These are phyloP conservation scores for Sebastes matsubarae DNA, from an alignment of 2,797 vertebrate genomes.

Conservation along the genomic window DNA sequence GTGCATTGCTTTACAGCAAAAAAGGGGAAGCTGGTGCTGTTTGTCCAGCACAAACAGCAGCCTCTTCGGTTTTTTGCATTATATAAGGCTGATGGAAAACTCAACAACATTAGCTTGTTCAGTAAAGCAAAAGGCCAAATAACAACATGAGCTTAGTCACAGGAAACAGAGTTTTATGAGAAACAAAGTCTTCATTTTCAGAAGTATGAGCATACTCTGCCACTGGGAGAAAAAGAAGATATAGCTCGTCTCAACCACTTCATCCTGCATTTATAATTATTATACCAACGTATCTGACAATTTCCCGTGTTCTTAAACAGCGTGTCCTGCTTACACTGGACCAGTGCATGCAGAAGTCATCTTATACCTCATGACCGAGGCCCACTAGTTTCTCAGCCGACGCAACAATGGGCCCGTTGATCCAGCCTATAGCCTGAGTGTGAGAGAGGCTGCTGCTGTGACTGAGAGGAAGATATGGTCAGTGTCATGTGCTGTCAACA, in stretches of 20 bases:
- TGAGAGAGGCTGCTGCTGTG: slow-evolving; percentile 26
- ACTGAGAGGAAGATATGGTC: slow-evolving; percentile 41
- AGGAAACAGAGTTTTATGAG: background rate
- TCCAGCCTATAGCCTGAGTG: slow-evolving; percentile 42
- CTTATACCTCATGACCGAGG: slow-evolving; percentile 61
- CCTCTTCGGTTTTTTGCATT: background rate
- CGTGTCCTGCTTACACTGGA: background rate
- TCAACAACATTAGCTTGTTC: background rate
- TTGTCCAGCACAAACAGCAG: background rate
- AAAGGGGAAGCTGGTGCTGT: background rate
- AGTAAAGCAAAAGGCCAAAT: slow-evolving; percentile 1
- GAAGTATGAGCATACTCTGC: background rate
- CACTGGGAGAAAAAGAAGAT: background rate
- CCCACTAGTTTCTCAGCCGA: slow-evolving; percentile 25
- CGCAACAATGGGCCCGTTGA: slow-evolving; percentile 67
- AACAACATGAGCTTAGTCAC: background rate
- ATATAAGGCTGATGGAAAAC: slow-evolving; percentile 6
- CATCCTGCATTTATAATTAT: background rate
- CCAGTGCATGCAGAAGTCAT: slow-evolving; percentile 25
- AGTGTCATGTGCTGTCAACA: slow-evolving; percentile 69
- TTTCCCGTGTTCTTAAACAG: background rate
- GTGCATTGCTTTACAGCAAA: background rate
- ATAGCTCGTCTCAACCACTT: background rate
- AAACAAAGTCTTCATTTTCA: background rate
- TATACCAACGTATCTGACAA: background rate